Evolutionary conservation across 2,113 vertebrate genomes (phyloP), one percentile per base, ranked within the genome.

Genomic region (Perognathus longimembris): DNA sequence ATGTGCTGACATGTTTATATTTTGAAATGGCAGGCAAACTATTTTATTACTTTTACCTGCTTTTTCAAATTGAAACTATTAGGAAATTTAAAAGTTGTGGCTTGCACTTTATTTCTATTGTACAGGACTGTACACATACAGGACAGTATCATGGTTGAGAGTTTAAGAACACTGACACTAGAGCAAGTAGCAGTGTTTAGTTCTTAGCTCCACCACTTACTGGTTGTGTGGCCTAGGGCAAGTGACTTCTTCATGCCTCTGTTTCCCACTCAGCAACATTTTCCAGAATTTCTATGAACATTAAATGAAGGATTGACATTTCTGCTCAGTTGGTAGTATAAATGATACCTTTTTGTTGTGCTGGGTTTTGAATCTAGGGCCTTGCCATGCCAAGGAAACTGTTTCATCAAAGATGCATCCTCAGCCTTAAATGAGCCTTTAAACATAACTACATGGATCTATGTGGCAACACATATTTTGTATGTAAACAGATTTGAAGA

Each of bases 221-320:
- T 78, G 64, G 32, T 67, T 88, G 40, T 81, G 78, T 92, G 77
- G 66, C 15, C 20, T 74, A 88, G n/a, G 21, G 14, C 59, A 85
- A 78, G 26, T 67, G 83, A 67, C 24, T 85, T 81, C 40, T 57
- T 59, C 69, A 38, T 87, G 85, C 38, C 40, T 73, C 40, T 63
- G 42, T 82, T 95, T 95, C 75, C 34, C 67, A 64, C 45, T 76
- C 26, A 75, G 36, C 74, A 93, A 75, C 38, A 85, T 66, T 12
- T 88, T 11, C 20, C 78, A 28, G 50, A 79, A 71, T 32, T 81
- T 7, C 36, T 81, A 74, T 77, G 45, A 85, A 40, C 50, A 54
- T 79, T 59, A 82, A 57, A 88, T 69, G 21, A 88, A 78, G 45
- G 71, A 63, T 8, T 61, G 42, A 61, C 57, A 54, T 28, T 42